Evolutionary conservation across 2,888 invertebrate species (phyloP).

Genomic region (Philopedon plagiatum): DNA sequence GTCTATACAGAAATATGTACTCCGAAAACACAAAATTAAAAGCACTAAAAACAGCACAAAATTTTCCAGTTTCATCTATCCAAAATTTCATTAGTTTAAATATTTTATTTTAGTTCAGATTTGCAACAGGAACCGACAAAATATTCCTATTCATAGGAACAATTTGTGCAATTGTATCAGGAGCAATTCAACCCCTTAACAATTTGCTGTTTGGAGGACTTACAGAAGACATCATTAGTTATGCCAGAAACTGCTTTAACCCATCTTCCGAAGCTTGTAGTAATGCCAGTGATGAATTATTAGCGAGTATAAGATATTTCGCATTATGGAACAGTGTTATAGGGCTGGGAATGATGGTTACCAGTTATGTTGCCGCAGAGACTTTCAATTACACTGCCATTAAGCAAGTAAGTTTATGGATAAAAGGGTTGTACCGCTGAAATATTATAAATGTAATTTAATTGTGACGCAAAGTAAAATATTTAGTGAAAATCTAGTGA

Average conservation of each 20-base stretch:
- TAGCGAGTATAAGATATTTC: conserved; percentile 72
- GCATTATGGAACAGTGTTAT: conserved; percentile 76
- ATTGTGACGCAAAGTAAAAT: background rate
- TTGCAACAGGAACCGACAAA: conserved; percentile 74
- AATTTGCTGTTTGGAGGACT: conserved; percentile 78
- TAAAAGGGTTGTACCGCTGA: background rate
- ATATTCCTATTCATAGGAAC: conserved; percentile 73
- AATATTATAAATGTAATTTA: background rate
- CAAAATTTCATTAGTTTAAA: too few relatives aligned
- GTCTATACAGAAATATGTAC: too few relatives aligned
- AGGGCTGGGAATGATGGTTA: conserved; percentile 74
- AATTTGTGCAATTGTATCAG: conserved; percentile 73
- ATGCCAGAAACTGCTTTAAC: conserved; percentile 51
- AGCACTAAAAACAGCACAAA: too few relatives aligned
- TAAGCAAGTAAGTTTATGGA: conserved; percentile 73
- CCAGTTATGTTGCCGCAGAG: conserved; percentile 77
- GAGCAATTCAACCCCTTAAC: conserved; percentile 78
- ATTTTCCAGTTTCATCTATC: too few relatives aligned
- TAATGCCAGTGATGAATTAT: conserved; percentile 65
- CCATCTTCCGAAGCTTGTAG: conserved; percentile 55
- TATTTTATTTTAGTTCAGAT: conserved; percentile 65
- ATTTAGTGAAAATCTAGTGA: too few relatives aligned
- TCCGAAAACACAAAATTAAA: too few relatives aligned
- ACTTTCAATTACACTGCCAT: conserved; percentile 81
- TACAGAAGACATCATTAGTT: conserved; percentile 73